Conservation (phyloP, 2,888 invertebrate species). For the Drosophila atroscutellata region DNA sequence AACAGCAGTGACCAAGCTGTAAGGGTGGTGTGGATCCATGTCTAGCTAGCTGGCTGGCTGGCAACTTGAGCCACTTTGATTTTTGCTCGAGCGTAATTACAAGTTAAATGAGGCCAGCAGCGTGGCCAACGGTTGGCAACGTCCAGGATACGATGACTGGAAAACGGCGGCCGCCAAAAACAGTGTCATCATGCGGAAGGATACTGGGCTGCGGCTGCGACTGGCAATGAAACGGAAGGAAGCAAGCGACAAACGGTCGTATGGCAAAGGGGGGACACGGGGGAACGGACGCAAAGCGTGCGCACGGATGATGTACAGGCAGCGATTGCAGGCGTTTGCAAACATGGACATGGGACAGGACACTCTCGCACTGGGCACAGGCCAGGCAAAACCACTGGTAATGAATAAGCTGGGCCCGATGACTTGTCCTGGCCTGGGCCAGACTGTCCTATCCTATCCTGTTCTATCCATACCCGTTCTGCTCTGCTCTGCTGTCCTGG, state of each 20-base stretch:
- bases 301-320: constrained; percentile 69
- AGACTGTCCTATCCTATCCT: constrained; percentile 12
- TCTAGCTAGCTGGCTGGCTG: constrained; percentile 21
- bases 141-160: constrained; percentile 54
- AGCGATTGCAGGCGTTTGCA: constrained; percentile 62
- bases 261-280: constrained; percentile 15
- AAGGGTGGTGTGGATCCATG: not conserved
- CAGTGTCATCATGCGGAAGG: constrained; percentile 80
- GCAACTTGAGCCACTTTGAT: constrained; percentile 82
- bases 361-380: constrained; percentile 30
- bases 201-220: constrained; percentile 65
- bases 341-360: constrained; percentile 32
- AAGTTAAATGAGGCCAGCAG: constrained; percentile 83
- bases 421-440: constrained; percentile 23
- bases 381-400: constrained; percentile 64
- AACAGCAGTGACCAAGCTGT: constrained; percentile 31
- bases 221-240: constrained; percentile 79
- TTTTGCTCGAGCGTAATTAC: constrained; percentile 81
- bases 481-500: not conserved
- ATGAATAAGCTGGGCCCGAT: constrained; percentile 66
- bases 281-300: constrained; percentile 57
- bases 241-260: constrained; percentile 58
- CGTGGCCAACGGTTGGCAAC: constrained; percentile 45
- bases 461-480: constrained; percentile 10
- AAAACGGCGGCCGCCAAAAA: constrained; percentile 69